Percentiles rank a stretch among this genome's conserved stretches.
These are phyloP conservation scores for Bucorvus abyssinicus DNA, from an alignment of 2,797 vertebrate species.

Conservation along the genomic window DNA sequence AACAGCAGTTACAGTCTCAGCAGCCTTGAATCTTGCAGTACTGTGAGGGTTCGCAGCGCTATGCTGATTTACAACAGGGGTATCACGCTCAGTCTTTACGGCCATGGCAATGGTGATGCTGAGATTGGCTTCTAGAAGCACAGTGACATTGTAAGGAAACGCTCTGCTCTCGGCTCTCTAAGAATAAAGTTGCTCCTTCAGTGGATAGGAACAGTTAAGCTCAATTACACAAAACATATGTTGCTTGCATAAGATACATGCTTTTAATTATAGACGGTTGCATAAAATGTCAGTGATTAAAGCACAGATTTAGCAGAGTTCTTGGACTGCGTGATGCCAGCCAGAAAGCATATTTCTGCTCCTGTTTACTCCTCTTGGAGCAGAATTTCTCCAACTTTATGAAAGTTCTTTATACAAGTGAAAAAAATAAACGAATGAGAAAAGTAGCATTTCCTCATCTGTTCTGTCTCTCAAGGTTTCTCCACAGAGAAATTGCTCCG, in stretches of 20 bases:
- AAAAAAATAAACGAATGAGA: background rate
- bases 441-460: background rate
- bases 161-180: background rate
- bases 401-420: background rate
- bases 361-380: slow-evolving; percentile 33
- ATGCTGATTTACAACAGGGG: background rate
- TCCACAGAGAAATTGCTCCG: background rate
- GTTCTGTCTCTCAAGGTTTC: background rate
- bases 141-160: background rate
- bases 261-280: slow-evolving; percentile 41
- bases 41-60: background rate
- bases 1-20: background rate
- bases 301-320: slow-evolving; percentile 26
- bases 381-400: slow-evolving; percentile 9
- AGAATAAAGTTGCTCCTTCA: background rate
- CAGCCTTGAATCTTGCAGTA: background rate
- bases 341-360: slow-evolving; percentile 44
- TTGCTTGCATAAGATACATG: slow-evolving; percentile 54
- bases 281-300: slow-evolving; percentile 61
- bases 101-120: background rate
- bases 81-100: rapidly evolving
- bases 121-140: background rate
- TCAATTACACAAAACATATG: slow-evolving; percentile 35
- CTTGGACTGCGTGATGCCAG: slow-evolving; percentile 15
- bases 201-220: slow-evolving; percentile 22